A percentile compares a stretch with the other conserved stretches of the same genome.
Evolutionary conservation across 2,113 vertebrate species (phyloP).

Genomic region (Eclectus roratus): DNA sequence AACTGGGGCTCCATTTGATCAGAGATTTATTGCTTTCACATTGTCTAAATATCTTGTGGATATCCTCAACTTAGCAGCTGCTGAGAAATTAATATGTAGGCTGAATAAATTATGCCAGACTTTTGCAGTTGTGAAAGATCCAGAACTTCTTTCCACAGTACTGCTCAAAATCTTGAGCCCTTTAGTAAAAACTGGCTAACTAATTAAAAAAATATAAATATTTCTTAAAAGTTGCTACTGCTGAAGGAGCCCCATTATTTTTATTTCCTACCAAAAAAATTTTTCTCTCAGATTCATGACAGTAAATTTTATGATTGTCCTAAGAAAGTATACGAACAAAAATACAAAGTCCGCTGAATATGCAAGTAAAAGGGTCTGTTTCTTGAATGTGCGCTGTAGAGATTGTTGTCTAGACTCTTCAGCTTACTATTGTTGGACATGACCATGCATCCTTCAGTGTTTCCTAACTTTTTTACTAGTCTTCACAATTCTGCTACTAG

Average conservation of each 20-base stretch:
- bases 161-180: neutral
- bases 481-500: neutral
- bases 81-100: neutral
- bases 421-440: neutral
- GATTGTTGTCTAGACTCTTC: neutral
- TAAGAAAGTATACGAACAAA: neutral
- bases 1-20: neutral
- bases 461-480: neutral
- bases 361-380: neutral
- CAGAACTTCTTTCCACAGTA: neutral
- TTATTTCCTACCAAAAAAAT: neutral
- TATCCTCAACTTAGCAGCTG: neutral
- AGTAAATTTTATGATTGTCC: neutral
- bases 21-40: neutral
- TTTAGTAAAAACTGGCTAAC: neutral
- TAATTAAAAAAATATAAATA: neutral
- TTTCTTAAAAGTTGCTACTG: neutral
- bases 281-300: neutral
- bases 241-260: neutral
- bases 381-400: neutral
- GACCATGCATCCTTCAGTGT: neutral
- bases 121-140: neutral
- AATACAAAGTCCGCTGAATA: neutral
- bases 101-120: neutral
- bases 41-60: neutral